Evolutionary conservation across 2,888 invertebrate genomes (phyloP), one percentile per base, ranked within the genome.

Genomic region (Biston stratarius): DNA sequence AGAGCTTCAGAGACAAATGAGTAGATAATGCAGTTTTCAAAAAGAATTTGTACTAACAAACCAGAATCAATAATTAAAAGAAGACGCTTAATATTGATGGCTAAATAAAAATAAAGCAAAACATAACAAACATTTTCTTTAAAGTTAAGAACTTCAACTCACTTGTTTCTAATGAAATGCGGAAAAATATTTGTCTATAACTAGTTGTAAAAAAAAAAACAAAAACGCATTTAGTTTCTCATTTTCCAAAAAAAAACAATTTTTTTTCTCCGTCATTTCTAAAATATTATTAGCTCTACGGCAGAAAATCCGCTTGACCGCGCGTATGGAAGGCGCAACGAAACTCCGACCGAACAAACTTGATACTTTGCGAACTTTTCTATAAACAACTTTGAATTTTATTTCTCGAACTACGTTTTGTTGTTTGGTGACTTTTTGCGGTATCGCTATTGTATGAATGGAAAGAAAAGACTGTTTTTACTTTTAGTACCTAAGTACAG

Each of bases 241-340:
- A 70, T 73, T 66, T 75, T 66, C 57, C 10, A 34, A 56, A 24
- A 55, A 9, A 14, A 14, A 40, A 10, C 5, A 38, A 10, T 2
- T 5, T 33, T 44, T 38, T 57, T n/a, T n/a, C 12, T 5, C 10
- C 61, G 78, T 59, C 78, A 38, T 60, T 67, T 91, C 90, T 88
- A 77, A 61, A 64, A 55, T 62, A 74, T 77, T 81, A 74, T 61
- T 76, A 83, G 8, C 81, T 92, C 93, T 94, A 79, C 88, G 87
- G 68, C 77, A 80, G 78, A 86, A 90, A 93, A 91, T 92, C 88
- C 90, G 94, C 94, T 94, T 94, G 94, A 94, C 94, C 94, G 94
- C 91, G 90, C 92, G 92, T 91, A 89, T 90, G 88, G 87, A 89
- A 87, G 86, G 86, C 85, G 83, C 84, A 82, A 82, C 80, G 79